Conservation (phyloP, 1,140 invertebrate species). For the Scylla paramamosain region DNA sequence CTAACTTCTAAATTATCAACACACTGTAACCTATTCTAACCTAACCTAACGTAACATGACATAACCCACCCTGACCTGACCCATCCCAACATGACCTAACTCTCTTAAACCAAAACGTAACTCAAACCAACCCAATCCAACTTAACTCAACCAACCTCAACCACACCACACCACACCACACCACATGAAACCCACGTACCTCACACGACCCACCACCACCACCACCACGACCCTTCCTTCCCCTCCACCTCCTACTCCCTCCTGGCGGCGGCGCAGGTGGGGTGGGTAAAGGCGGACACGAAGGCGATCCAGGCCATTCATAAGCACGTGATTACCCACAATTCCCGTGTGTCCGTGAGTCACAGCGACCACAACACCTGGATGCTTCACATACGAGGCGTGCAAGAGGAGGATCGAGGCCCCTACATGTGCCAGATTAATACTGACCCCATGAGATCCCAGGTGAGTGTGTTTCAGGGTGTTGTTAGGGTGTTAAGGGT, state of each 20-base stretch:
- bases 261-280: constrained; percentile 84
- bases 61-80: no score
- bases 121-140: no score
- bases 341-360: constrained; percentile 82
- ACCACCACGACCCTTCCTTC: no score
- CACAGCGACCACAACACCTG: constrained; percentile 89
- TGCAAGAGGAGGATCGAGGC: constrained; percentile 91
- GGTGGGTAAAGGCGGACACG: constrained; percentile 90
- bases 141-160: no score
- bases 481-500: background rate
- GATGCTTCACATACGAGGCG: constrained; percentile 92
- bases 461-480: constrained; percentile 83
- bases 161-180: background rate
- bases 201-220: no score
- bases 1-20: no score
- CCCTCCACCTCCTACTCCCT: background rate
- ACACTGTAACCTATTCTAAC: no score
- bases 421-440: constrained; percentile 89
- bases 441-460: constrained; percentile 86
- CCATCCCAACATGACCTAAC: no score
- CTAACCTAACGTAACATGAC: no score
- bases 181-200: no score
- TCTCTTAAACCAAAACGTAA: no score
- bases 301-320: constrained; percentile 88
- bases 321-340: constrained; percentile 92